A percentile compares a stretch with the other conserved stretches of the same genome.
Conservation (phyloP, 2,888 invertebrate genomes). For the Meghimatium bilineatum region DNA sequence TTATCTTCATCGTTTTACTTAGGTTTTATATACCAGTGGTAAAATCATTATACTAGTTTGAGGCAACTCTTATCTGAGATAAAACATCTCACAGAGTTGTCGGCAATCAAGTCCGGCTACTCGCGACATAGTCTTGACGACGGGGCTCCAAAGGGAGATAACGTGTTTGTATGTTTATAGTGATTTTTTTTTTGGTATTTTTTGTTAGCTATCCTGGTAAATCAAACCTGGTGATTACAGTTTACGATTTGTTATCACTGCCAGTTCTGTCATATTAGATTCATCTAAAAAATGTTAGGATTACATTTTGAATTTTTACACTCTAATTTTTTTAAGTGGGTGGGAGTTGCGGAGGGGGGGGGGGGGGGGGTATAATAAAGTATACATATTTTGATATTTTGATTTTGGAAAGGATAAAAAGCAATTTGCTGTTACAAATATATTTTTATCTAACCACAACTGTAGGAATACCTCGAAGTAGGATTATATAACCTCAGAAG, state of each 20-base stretch:
- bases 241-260: neutral
- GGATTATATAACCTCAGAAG: no score
- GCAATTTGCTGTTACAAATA: no score
- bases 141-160: neutral
- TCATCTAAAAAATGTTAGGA: neutral
- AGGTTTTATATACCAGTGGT: neutral
- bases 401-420: no score
- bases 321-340: no score
- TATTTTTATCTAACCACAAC: no score
- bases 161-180: neutral
- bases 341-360: no score
- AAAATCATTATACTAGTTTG: neutral
- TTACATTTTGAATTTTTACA: no score
- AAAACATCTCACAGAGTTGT: neutral
- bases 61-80: neutral
- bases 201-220: neutral
- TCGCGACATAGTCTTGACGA: neutral
- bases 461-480: no score
- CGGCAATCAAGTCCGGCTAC: neutral
- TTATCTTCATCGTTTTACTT: neutral
- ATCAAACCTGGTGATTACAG: neutral
- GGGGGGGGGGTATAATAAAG: no score
- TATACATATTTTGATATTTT: no score
- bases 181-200: neutral
- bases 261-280: neutral